These are phyloP conservation scores for Babyrousa celebensis DNA, from an alignment of 2,797 vertebrate genomes.

Conservation along the genomic window DNA sequence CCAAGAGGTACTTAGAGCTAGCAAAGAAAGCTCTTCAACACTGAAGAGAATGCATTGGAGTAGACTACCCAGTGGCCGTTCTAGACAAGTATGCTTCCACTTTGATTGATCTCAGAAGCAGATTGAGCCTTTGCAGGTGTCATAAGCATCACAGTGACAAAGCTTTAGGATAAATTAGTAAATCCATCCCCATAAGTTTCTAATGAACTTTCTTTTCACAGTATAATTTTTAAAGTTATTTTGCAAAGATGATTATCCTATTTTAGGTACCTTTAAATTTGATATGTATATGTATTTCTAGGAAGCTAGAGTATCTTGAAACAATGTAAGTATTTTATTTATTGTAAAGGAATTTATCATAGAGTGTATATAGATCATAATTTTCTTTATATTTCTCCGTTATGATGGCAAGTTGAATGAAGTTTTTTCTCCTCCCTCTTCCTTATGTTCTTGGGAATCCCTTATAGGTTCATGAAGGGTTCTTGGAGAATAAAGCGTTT, in stretches of 20 bases:
- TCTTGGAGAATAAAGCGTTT: slow-evolving; percentile 86
- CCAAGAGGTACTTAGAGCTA: neutral
- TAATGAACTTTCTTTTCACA: slow-evolving; percentile 44
- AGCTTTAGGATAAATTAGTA: slow-evolving; percentile 23
- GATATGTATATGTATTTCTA: slow-evolving; percentile 12
- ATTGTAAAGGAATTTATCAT: slow-evolving; percentile 26
- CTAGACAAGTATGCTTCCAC: neutral
- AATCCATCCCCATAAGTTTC: neutral
- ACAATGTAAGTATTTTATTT: neutral
- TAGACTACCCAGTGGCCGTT: neutral
- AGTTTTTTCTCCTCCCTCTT: neutral
- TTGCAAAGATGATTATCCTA: neutral
- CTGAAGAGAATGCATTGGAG: neutral
- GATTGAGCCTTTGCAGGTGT: neutral
- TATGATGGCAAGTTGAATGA: slow-evolving; percentile 47
- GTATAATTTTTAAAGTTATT: slow-evolving; percentile 24
- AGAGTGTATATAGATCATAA: neutral
- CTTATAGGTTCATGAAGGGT: slow-evolving; percentile 93
- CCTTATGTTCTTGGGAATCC: slow-evolving; percentile 31
- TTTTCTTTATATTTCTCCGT: neutral
- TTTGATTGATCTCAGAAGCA: neutral
- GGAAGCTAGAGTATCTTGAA: slow-evolving; percentile 21
- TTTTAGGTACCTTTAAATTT: slow-evolving; percentile 29
- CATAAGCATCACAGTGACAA: neutral
- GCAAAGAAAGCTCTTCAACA: too few species aligned